Evolutionary conservation across 2,113 vertebrate genomes (phyloP).

Genomic region (Sakesphorus luctuosus): DNA sequence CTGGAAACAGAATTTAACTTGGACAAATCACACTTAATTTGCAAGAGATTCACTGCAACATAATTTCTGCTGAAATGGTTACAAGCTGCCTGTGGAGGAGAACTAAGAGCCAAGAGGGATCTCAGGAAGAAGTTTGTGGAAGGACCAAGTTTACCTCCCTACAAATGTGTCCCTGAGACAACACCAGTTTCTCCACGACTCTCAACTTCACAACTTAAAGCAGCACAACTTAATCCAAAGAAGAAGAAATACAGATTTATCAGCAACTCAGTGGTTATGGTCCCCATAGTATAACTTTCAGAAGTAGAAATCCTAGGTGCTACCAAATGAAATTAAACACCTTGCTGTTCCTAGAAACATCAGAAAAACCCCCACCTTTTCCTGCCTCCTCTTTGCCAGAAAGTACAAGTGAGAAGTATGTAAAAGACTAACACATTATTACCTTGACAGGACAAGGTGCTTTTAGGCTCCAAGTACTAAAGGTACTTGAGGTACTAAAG

Average conservation of each 20-base stretch:
- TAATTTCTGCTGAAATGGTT: conserved; percentile 11
- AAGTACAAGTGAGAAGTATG: neutral
- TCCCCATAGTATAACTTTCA: neutral
- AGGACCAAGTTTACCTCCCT: neutral
- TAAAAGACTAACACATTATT: neutral
- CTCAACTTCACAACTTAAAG: neutral
- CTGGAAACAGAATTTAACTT: conserved; percentile 2
- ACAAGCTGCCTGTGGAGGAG: neutral
- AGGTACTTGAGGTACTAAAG: neutral
- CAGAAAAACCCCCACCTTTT: neutral
- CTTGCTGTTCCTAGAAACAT: neutral
- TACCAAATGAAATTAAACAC: neutral
- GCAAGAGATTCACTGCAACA: neutral
- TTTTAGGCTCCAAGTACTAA: neutral
- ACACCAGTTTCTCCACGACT: neutral
- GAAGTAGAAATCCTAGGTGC: neutral
- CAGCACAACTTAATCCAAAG: neutral
- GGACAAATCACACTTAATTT: neutral
- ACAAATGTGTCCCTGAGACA: neutral
- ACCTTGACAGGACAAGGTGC: neutral
- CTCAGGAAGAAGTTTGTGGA: neutral
- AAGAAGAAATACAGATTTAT: neutral
- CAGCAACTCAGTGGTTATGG: neutral
- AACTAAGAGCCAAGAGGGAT: neutral
- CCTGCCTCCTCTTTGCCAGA: neutral